Evolutionary conservation across 1,140 invertebrate genomes (phyloP).

Genomic region (Hycleus phaleratus): DNA sequence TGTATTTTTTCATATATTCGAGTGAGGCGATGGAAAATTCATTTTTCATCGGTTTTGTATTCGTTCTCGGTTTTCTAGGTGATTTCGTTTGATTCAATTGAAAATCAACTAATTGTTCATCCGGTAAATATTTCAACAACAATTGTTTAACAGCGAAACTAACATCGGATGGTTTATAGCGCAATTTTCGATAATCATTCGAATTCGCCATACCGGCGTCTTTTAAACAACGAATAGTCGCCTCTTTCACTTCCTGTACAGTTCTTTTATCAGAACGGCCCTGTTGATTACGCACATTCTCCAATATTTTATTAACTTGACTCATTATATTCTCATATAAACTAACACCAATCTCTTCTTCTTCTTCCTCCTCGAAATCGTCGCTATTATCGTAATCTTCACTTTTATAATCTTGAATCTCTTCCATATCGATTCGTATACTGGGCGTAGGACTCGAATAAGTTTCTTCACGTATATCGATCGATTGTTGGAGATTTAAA

Average conservation of each 20-base stretch:
- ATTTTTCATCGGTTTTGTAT: not conserved
- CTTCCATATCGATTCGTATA: constrained; percentile 51
- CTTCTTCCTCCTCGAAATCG: constrained; percentile 36
- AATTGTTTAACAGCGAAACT: constrained; percentile 50
- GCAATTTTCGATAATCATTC: not conserved
- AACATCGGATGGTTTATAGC: constrained; percentile 24
- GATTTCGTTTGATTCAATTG: constrained; percentile 8
- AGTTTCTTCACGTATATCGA: constrained; percentile 43
- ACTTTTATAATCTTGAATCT: too few species aligned
- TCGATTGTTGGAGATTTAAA: constrained; percentile 48
- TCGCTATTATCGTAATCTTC: constrained; percentile 39
- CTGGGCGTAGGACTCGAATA: constrained; percentile 51
- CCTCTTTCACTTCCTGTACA: constrained; percentile 39
- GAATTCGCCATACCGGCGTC: constrained; percentile 41
- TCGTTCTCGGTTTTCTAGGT: not conserved
- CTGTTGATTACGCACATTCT: constrained; percentile 36
- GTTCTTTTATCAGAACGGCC: constrained; percentile 14
- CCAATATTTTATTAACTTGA: constrained; percentile 48
- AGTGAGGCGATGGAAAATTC: constrained; percentile 58
- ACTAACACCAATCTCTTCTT: constrained; percentile 52
- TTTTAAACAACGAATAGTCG: constrained; percentile 45
- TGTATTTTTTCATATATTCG: constrained; percentile 58
- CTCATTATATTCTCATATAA: constrained; percentile 60
- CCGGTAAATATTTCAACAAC: constrained; percentile 56
- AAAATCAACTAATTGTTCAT: constrained; percentile 44